A percentile compares a stretch with the other conserved stretches of the same genome.
Evolutionary conservation across 2,888 invertebrate genomes (phyloP).

Genomic region (Stenolophus ochropezus): DNA sequence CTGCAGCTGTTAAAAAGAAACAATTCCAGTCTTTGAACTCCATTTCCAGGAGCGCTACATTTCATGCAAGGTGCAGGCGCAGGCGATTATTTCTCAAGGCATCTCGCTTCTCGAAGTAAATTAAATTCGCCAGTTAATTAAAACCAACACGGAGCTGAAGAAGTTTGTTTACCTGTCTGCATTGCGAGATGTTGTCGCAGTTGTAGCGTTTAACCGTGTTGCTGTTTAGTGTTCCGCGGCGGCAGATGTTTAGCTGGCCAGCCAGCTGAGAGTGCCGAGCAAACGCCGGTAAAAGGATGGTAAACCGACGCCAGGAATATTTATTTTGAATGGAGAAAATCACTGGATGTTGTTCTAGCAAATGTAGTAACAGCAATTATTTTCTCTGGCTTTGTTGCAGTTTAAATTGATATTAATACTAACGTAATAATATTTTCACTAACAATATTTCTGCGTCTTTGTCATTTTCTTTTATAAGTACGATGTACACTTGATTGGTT

Average conservation of each 20-base stretch:
- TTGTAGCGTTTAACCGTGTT: slow-evolving; percentile 12
- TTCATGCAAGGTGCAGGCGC: not conserved
- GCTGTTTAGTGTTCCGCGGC: not conserved
- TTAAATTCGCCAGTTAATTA: slow-evolving; percentile 46
- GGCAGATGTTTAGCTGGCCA: not conserved
- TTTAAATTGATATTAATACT: too few species aligned
- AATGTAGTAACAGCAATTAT: too few species aligned
- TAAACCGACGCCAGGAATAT: not conserved
- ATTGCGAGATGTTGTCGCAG: not conserved
- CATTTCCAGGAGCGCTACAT: not conserved
- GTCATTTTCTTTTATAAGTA: too few species aligned
- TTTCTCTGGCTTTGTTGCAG: too few species aligned
- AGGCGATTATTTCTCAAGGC: slow-evolving; percentile 36
- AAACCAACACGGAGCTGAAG: slow-evolving; percentile 29
- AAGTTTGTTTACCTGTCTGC: slow-evolving; percentile 43
- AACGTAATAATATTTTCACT: too few species aligned
- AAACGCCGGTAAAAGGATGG: not conserved
- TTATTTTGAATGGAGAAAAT: not conserved
- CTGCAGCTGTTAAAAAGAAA: too few species aligned
- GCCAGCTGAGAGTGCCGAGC: not conserved
- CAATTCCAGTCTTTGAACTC: too few species aligned
- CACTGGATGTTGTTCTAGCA: not conserved
- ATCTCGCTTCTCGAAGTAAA: slow-evolving; percentile 14
- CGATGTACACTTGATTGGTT: too few species aligned
- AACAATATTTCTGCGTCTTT: too few species aligned